Base-by-base conservation (phyloP, 2,113 vertebrate genomes). In the Sylvietta virens region DNA sequence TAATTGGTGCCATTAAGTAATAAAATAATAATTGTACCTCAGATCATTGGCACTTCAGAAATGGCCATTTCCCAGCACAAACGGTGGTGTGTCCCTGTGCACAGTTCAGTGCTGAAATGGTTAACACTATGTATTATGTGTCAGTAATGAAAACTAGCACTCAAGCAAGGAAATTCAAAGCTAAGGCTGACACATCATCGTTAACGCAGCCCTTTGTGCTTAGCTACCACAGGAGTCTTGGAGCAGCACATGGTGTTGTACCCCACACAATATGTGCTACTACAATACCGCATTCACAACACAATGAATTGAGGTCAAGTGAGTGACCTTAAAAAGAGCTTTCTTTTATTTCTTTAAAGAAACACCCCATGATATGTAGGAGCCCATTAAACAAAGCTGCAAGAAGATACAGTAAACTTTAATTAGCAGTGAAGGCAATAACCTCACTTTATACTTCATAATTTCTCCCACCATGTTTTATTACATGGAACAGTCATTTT, bases 371-470 rank as follows among this genome's bases (percentile, higher is more conserved):
- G 95, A 97, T 94, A 97, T 78, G 82, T 71, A 88, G 93, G 92
- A 97, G 94, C 94, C 92, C 86, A 96, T 97, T 96, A 97, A 97
- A 97, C 93, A 97, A 97, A 96, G 93, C 96, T 90, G 92, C 94
- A 96, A 97, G 94, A 96, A 96, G 96, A 96, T 94, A 94, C 90
- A 95, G 96, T 96, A 97, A 97, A 97, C 95, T 96, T 96, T 97
- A 97, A 97, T 97, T 96, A 97, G 95, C 95, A 97, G 93, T 72
- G 86, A 96, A 97, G 86, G 95, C 96, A 96, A 97, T 97, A 97
- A 96, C 95, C 93, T 96, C 92, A 92, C 95, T 96, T 96, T 93
- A 93, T 94, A 96, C 95, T 97, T 97, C 95, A 86, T 96, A 97
- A 96, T 97, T 97, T 96, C 94, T 94, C 93, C 86, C 95, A 96